These are phyloP conservation scores for Eilema caniola DNA, from an alignment of 2,888 invertebrate genomes.

Conservation along the genomic window DNA sequence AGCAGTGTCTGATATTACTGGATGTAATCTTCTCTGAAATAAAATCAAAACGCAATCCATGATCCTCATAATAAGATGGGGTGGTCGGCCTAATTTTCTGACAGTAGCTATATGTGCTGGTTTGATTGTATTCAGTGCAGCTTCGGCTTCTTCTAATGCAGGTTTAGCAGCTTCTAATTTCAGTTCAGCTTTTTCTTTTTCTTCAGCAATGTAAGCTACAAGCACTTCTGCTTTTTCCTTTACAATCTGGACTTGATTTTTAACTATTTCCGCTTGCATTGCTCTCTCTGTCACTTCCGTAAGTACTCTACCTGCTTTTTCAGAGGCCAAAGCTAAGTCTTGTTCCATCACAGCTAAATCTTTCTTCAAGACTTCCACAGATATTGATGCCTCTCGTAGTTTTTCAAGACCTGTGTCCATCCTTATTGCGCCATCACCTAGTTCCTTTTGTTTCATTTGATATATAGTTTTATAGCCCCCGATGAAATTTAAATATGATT, in stretches of 20 bases:
- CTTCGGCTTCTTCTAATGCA: conserved; percentile 97
- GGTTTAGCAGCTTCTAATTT: conserved; percentile 98
- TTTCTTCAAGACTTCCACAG: conserved; percentile 96
- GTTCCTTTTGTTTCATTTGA: conserved; percentile 94
- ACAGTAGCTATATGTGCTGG: conserved; percentile 98
- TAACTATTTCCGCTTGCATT: conserved; percentile 97
- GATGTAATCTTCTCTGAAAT: conserved; percentile 95
- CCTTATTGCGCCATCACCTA: conserved; percentile 95
- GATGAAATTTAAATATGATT: conserved; percentile 98
- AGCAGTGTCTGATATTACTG: conserved; percentile 93
- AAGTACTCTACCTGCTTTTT: conserved; percentile 95
- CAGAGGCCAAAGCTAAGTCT: conserved; percentile 96
- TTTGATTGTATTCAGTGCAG: conserved; percentile 98
- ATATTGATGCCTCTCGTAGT: conserved; percentile 97
- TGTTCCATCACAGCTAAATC: conserved; percentile 98
- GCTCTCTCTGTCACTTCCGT: conserved; percentile 97
- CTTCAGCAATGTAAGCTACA: conserved; percentile 94
- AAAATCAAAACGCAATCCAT: conserved; percentile 98
- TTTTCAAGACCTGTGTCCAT: conserved; percentile 99
- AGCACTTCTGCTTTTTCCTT: conserved; percentile 98
- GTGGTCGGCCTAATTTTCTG: conserved; percentile 97
- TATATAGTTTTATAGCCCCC: conserved; percentile 98
- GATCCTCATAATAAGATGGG: conserved; percentile 98
- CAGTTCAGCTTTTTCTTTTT: conserved; percentile 96
- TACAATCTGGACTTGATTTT: conserved; percentile 97